Base-by-base conservation (phyloP, 2,888 invertebrate genomes). In the Aricia artaxerxes region DNA sequence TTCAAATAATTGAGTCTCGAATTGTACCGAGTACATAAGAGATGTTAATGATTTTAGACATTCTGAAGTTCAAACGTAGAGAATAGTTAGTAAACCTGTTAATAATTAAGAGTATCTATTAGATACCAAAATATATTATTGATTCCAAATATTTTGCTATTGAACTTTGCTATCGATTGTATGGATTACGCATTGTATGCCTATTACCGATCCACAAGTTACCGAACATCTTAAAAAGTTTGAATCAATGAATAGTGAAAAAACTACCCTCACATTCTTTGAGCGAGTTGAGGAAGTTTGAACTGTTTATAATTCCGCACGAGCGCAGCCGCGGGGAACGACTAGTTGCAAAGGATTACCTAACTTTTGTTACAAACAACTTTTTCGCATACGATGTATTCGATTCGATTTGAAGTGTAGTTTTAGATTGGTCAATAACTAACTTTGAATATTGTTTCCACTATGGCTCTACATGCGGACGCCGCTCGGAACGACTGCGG, bases 361-460 rank as follows among this genome's bases (percentile, higher is more conserved):
- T 38, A 69, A 69, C 69, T 69, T 69, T 69, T 69, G 69, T 69
- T 69, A 69, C 69, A 69, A 69, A 69, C 69, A 69, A 69, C 69
- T 69, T 69, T 69, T 38, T 69, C 69, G 35, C 69, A 69, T 38
- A 69, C 69, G 35, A 69, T 69, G 69, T 69, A 69, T 69, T 69
- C 69, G 35, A 69, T 69, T 69, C 69, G 69, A 69, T 69, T 69
- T 69, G 69, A 69, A 69, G 35, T 69, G 69, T 69, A 69, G 69
- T 69, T 38, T 69, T 69, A 38, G 69, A 69, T 69, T 69, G 69
- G 69, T 38, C 69, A 69, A 69, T 69, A 69, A 69, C 64, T 64
- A 64, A 35, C 69, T 35, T 31, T 69, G 35, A 69, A 69, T 69
- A 69, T 69, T 69, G 69, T 69, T 69, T 69, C 69, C 35, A 16